Evolutionary conservation across 2,113 vertebrate species (phyloP).

Genomic region (Ursus arctos): DNA sequence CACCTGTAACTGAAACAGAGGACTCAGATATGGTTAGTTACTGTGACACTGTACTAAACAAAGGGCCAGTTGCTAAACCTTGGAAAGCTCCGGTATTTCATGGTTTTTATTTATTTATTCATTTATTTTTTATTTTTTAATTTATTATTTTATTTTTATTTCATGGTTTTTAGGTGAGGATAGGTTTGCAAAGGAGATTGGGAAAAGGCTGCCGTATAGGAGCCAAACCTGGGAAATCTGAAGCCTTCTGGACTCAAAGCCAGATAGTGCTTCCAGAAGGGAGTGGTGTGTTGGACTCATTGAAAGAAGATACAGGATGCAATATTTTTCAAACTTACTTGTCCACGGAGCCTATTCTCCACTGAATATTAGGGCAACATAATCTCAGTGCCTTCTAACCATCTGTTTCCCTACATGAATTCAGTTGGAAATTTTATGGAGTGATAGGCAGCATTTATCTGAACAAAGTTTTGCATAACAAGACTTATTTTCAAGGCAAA

Average conservation of each 20-base stretch:
- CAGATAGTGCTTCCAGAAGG: not conserved
- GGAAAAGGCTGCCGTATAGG: not conserved
- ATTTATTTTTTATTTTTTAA: too few species aligned
- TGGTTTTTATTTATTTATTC: not conserved
- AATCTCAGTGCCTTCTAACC: not conserved
- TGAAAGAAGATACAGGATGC: not conserved
- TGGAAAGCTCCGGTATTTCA: not conserved
- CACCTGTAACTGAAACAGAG: not conserved
- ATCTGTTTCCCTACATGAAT: not conserved
- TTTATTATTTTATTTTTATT: not conserved
- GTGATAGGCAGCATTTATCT: not conserved
- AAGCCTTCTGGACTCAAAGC: not conserved
- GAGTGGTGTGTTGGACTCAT: not conserved
- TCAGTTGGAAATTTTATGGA: not conserved
- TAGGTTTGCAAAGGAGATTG: not conserved
- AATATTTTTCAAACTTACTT: not conserved
- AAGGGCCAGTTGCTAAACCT: not conserved
- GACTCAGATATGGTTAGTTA: not conserved
- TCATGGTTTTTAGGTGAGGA: not conserved
- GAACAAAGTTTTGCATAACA: not conserved
- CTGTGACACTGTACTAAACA: not conserved
- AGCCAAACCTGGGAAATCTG: not conserved
- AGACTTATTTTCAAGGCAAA: constrained; percentile 27
- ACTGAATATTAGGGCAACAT: not conserved
- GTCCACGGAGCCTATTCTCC: not conserved